These are phyloP conservation scores for Radopholus similis DNA, from an alignment of 1,140 invertebrate genomes.

Conservation along the genomic window DNA sequence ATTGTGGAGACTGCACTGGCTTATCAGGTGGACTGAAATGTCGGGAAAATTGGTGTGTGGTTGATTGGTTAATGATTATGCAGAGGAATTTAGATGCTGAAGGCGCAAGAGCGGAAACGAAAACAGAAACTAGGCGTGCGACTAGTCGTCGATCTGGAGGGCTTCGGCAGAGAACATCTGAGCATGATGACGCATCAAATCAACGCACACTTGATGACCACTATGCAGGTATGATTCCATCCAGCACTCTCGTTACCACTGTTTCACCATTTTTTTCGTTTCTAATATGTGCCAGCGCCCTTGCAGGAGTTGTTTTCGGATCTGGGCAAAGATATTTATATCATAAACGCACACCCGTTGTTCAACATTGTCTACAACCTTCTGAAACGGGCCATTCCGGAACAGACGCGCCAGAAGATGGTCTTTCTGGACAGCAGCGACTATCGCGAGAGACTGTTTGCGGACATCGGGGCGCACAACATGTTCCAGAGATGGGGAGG, in stretches of 20 bases:
- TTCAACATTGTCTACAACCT: constrained; percentile 24
- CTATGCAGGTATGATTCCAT: too few relatives aligned
- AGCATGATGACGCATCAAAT: constrained; percentile 22
- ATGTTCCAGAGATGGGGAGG: constrained; percentile 33
- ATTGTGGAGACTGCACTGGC: constrained; percentile 30
- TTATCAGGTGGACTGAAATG: too few relatives aligned
- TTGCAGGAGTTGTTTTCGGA: constrained; percentile 42
- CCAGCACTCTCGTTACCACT: too few relatives aligned
- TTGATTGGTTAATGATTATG: too few relatives aligned
- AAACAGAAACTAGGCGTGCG: constrained; percentile 30
- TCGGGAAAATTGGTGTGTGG: too few relatives aligned
- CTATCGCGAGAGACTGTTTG: constrained; percentile 16
- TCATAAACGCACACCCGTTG: constrained; percentile 37
- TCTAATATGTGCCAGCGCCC: too few relatives aligned
- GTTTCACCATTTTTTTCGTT: too few relatives aligned
- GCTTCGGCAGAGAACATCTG: constrained; percentile 36
- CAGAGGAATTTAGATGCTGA: too few relatives aligned
- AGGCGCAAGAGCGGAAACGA: constrained; percentile 33
- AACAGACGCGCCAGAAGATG: constrained; percentile 36
- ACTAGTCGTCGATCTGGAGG: constrained; percentile 34
- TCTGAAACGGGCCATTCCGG: constrained; percentile 31
- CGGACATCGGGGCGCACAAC: constrained; percentile 32
- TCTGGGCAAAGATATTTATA: constrained; percentile 1
- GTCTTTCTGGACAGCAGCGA: constrained; percentile 22
- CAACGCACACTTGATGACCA: constrained; percentile 26